phyloP scores from a whole-genome alignment of 2,797 vertebrate genomes.

The Caiman crocodilus region DNA sequence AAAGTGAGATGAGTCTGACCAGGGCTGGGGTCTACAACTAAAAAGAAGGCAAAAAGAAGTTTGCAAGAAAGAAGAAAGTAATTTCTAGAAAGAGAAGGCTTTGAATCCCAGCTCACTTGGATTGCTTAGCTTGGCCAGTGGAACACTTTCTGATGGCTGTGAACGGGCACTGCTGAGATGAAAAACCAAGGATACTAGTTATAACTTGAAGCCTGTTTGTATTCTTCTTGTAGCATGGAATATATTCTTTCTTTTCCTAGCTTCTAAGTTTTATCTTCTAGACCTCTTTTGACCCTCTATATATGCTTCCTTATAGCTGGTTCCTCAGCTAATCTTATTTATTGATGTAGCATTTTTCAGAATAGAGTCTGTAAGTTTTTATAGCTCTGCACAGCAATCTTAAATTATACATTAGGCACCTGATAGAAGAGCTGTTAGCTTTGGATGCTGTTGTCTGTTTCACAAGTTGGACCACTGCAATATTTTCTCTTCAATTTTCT shows the following conservation, averaged over 20 bases:
- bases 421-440: conserved; percentile 46
- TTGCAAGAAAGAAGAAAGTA: not conserved
- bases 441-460: conserved; percentile 17
- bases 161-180: not conserved
- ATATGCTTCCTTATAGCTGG: conserved; percentile 48
- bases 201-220: conserved; percentile 27
- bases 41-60: not conserved
- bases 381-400: conserved; percentile 4
- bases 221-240: conserved; percentile 38
- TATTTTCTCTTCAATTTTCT: conserved; percentile 22
- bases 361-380: conserved; percentile 45
- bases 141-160: not conserved
- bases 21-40: not conserved
- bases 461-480: not conserved
- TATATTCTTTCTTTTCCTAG: conserved; percentile 16
- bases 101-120: not conserved
- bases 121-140: not conserved
- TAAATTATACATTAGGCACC: conserved; percentile 31
- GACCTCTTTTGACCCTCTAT: conserved; percentile 58
- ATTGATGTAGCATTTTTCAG: conserved; percentile 56
- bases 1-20: not conserved
- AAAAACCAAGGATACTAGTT: not conserved
- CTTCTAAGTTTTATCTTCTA: conserved; percentile 59
- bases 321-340: conserved; percentile 68
- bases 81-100: not conserved